These are phyloP conservation scores for Epinephelus lanceolatus DNA, from an alignment of 2,113 vertebrate genomes.

Conservation along the genomic window DNA sequence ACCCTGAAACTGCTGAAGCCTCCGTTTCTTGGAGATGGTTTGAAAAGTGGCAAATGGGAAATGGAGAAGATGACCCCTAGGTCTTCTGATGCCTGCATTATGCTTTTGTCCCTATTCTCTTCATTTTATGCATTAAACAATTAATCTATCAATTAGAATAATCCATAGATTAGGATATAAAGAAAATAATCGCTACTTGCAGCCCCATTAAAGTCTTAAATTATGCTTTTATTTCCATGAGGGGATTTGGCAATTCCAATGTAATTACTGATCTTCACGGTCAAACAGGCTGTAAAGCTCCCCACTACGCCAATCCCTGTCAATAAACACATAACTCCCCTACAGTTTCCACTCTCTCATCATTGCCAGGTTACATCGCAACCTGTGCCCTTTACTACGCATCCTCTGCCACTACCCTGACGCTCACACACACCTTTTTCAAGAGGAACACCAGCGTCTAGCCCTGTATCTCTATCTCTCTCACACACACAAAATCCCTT, in stretches of 20 bases:
- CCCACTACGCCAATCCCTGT: neutral
- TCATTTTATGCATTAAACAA: neutral
- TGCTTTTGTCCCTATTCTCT: neutral
- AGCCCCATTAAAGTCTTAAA: neutral
- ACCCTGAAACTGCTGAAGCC: neutral
- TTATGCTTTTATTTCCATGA: neutral
- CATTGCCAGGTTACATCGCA: neutral
- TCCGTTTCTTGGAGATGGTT: neutral
- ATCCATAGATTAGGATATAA: slow-evolving; percentile 10
- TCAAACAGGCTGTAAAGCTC: slow-evolving; percentile 20
- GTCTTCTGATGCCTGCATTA: neutral
- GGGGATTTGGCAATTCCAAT: neutral
- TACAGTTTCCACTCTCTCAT: neutral
- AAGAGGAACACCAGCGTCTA: slow-evolving; percentile 11
- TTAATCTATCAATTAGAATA: neutral
- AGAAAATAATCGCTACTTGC: neutral
- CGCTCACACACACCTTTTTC: slow-evolving; percentile 4
- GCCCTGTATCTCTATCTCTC: neutral
- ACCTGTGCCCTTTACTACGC: neutral
- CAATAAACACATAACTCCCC: neutral
- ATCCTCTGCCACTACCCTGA: neutral
- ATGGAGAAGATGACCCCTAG: neutral
- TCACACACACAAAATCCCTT: slow-evolving; percentile 9
- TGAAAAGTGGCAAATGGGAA: neutral
- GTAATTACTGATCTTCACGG: neutral